These are phyloP conservation scores for Mandrillus leucophaeus DNA, from an alignment of 2,113 vertebrate genomes.

Conservation along the genomic window DNA sequence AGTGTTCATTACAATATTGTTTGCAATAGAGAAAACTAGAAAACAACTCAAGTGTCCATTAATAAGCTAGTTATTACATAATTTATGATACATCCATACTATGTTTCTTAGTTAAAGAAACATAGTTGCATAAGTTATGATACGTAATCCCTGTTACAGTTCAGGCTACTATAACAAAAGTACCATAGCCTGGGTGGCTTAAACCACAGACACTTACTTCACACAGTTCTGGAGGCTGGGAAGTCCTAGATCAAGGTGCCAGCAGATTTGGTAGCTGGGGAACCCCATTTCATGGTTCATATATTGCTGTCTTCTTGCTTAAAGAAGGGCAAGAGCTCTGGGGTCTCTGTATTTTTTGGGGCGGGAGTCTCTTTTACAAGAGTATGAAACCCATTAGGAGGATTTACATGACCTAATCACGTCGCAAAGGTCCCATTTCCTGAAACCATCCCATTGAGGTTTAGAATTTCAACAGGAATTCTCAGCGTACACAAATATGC, in stretches of 20 bases:
- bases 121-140: too few relatives aligned
- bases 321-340: background rate
- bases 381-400: background rate
- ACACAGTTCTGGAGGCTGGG: background rate
- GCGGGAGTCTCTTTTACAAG: background rate
- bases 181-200: background rate
- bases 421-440: background rate
- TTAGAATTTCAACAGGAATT: background rate
- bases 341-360: background rate
- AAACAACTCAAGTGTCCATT: background rate
- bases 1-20: background rate
- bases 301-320: background rate
- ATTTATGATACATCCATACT: background rate
- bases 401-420: background rate
- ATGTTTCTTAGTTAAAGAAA: background rate
- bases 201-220: background rate
- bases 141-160: background rate
- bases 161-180: background rate
- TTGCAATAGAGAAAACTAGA: background rate
- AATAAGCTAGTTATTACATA: background rate
- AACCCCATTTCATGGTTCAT: background rate
- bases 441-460: background rate
- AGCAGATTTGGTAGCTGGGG: background rate
- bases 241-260: background rate
- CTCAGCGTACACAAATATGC: background rate